Percentiles rank a stretch among this genome's conserved stretches.
phyloP scores from a whole-genome alignment of 2,797 vertebrate genomes.

The Eupleurogrammus muticus region DNA sequence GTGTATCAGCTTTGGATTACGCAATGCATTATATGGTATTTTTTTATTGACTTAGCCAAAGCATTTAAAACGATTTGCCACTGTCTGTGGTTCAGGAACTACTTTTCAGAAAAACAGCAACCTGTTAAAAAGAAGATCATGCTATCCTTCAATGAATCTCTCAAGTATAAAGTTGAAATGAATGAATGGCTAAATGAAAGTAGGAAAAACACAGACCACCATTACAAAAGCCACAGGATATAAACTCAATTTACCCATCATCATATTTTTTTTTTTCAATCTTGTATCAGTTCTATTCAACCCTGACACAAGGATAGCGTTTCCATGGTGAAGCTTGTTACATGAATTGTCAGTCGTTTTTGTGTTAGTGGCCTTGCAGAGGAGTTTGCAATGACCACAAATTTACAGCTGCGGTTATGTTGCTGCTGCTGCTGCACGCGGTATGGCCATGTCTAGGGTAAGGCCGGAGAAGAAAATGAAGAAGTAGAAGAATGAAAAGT shows the following conservation, averaged over 20 bases:
- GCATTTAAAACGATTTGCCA: background rate
- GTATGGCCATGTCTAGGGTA: no score
- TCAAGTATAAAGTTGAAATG: no score
- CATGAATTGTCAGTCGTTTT: constrained; percentile 29
- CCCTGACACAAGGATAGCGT: constrained; percentile 43
- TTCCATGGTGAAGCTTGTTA: constrained; percentile 72
- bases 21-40: no score
- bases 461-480: no score
- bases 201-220: background rate
- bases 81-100: background rate
- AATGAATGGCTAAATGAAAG: no score
- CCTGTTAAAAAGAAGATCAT: background rate
- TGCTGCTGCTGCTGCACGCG: background rate
- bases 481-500: no score
- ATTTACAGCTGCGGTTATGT: constrained; percentile 1
- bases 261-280: constrained; percentile 1
- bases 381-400: constrained; percentile 17
- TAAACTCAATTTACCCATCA: background rate
- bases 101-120: background rate
- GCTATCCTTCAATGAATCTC: no score
- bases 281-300: constrained; percentile 17
- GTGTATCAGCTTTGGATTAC: background rate
- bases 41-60: no score
- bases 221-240: background rate
- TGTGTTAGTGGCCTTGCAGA: constrained; percentile 42